Evolutionary conservation across 1,140 invertebrate genomes (phyloP), one percentile per base, ranked within the genome.

Genomic region (Dendrolimus kikuchii): DNA sequence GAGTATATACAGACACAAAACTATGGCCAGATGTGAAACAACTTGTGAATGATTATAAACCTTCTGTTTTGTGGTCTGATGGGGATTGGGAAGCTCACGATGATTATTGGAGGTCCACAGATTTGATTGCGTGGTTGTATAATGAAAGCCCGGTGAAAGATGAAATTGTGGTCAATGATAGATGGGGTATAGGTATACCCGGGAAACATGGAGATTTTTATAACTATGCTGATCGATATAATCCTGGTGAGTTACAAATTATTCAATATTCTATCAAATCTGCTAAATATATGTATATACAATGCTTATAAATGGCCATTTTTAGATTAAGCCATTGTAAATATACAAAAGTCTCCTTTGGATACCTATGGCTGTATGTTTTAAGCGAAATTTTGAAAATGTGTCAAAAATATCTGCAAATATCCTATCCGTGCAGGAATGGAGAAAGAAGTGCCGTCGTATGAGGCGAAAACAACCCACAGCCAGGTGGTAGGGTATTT

Each of bases 61-160:
- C 98, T 0, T 95, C 97, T 51, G 86, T 99, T 0, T 81, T 99
- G 23, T 99, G 98, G 98, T 95, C 96, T 0, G 97, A 99, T 83
- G 97, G 97, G 0, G 95, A 96, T 62, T 95, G 94, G 94, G 95
- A 96, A 73, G 92, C 93, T 1, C 67, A 89, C 0, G 92, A 94
- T 65, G 88, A 88, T 1, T 99, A 99, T 70, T 99, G 93, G 93
- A 90, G 90, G 41, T 92, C 94, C 0, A 92, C 90, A 60, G 91
- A 93, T 60, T 92, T 96, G 65, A 86, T 99, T 3, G 93, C 97
- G 6, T 99, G 97, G 96, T 62, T 99, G 0, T 99, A 98, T 68
- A 99, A 98, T 79, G 92, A 97, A 5, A 98, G 96, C 80, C 96
- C 97, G 2, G 95, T 99, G 0, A 94, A 93, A 71, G 92, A 98